Evolutionary conservation across 2,888 invertebrate species (phyloP).

Genomic region (Zeuzera pyrina): DNA sequence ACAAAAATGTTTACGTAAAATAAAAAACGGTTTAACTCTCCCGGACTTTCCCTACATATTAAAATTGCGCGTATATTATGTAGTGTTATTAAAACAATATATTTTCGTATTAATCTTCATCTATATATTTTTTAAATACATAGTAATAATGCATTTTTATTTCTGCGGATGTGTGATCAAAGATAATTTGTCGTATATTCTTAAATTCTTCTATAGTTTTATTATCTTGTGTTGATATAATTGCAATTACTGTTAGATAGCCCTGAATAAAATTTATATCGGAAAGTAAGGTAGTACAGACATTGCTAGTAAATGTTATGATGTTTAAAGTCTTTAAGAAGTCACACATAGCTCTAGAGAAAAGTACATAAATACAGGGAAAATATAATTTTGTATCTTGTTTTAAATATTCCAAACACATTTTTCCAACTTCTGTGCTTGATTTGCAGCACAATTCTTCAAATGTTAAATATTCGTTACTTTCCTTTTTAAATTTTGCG

Average conservation of each 20-base stretch:
- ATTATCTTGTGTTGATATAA: no score
- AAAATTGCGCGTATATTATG: no score
- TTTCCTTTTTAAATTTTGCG: no score
- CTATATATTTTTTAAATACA: background rate
- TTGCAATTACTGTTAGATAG: no score
- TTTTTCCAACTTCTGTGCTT: slow-evolving; percentile 27
- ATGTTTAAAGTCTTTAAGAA: no score
- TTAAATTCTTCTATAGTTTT: slow-evolving; percentile 8
- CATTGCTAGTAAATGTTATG: no score
- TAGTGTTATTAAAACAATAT: no score
- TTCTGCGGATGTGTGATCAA: slow-evolving; percentile 32
- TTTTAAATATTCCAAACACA: slow-evolving; percentile 31
- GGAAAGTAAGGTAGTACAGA: no score
- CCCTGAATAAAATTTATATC: no score
- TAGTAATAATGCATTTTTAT: slow-evolving; percentile 31
- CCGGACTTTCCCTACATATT: no score
- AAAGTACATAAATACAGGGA: slow-evolving; percentile 36
- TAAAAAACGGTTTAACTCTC: no score
- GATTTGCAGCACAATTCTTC: slow-evolving; percentile 18
- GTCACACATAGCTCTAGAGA: slow-evolving; percentile 22
- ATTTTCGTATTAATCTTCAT: background rate
- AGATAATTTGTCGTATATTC: slow-evolving; percentile 11
- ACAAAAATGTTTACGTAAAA: no score
- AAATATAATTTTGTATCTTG: slow-evolving; percentile 33
- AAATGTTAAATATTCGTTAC: slow-evolving; percentile 15